Base-by-base conservation (phyloP, 2,113 vertebrate genomes). In the Pyrgilauda ruficollis region DNA sequence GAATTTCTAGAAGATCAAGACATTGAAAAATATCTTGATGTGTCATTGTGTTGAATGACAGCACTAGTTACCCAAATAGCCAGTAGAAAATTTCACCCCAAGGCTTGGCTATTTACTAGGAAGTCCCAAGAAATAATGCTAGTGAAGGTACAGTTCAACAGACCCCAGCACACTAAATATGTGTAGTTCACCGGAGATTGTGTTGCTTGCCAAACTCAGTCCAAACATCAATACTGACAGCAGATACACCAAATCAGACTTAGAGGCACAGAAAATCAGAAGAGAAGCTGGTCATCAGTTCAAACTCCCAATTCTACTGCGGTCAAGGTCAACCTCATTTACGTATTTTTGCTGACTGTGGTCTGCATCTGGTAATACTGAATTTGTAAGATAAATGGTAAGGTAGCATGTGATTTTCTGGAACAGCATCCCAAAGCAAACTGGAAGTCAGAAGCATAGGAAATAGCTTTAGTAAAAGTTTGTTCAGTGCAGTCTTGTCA, bases 301-400 rank as follows among this genome's bases (percentile, higher is more conserved):
- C 24, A 75, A 59, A 41, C 11, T 74, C 50, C 15, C 52, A 84
- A 18, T 13, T 55, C 41, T 39, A 33, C 26, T 23, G 13, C 23
- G 44, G 13, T 31, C 41, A 74, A 39, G 4, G 27, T 63, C 33
- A 59, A 30, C 3, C 24, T 82, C 27, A 35, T 47, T 52, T 62
- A 55, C 0, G 0, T 15, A 39, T 59, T 84, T 77, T 74, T 78
- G 52, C 35, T 82, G 61, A 67, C 13, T n/a, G 7, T 30, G 16
- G 6, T 63, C 35, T 17, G 2, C 8, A 72, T 41, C 13, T 47
- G 3, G 8, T 39, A 68, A 33, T 6, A 68, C 0, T 52, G 66
- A 61, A 89, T 84, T 67, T 78, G 4, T 52, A 91, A 56, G 18
- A 53, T 44, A 63, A 9, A 73, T 2, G 4, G 8, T 30, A 75